Conservation (phyloP, 2,888 invertebrate species). For the Arrhopalites spinosus region DNA sequence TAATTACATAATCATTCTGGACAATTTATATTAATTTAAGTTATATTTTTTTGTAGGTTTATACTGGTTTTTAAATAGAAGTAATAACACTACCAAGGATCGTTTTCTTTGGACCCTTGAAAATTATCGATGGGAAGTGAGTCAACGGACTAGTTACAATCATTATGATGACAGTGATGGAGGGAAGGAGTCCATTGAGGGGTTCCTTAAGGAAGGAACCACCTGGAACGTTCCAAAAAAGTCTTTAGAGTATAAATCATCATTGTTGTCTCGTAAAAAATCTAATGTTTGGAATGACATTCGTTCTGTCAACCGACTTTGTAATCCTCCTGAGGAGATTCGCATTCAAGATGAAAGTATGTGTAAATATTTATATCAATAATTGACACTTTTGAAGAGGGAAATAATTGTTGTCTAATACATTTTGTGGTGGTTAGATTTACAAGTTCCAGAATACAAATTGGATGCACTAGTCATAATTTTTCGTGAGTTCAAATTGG, state of each 20-base stretch:
- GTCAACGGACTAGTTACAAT: background rate
- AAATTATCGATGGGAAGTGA: constrained; percentile 18
- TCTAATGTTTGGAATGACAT: background rate
- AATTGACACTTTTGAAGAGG: background rate
- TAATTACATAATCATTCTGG: background rate
- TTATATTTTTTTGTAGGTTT: constrained; percentile 40
- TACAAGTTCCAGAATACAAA: constrained; percentile 66
- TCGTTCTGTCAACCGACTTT: constrained; percentile 59
- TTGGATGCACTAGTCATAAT: constrained; percentile 75
- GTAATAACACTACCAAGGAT: background rate
- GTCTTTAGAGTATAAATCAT: background rate
- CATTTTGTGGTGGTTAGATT: constrained; percentile 59
- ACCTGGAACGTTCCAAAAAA: background rate
- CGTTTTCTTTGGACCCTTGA: constrained; percentile 21
- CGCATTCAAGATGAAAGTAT: constrained; percentile 75
- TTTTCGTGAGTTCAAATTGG: constrained; percentile 82
- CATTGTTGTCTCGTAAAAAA: background rate
- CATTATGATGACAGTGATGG: background rate
- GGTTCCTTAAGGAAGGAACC: background rate
- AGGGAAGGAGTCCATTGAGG: background rate
- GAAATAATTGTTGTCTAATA: background rate
- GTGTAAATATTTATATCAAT: too few species aligned
- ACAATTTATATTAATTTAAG: background rate
- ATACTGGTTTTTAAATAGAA: constrained; percentile 51
- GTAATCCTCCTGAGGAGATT: constrained; percentile 75